phyloP scores from a whole-genome alignment of 2,113 vertebrate species.

The Cyprinus carpio region DNA sequence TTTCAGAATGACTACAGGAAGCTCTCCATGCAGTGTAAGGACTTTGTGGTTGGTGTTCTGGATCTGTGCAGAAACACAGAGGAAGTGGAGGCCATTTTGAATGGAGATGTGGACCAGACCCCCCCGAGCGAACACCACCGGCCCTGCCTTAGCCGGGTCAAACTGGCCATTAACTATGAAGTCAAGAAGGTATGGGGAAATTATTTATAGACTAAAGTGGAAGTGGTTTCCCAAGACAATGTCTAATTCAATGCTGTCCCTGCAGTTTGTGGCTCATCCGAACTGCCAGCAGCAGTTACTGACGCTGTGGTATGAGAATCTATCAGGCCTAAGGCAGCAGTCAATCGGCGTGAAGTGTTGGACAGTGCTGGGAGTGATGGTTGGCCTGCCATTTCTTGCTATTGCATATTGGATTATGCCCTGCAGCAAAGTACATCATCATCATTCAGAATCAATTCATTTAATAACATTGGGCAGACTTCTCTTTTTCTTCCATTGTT shows the following conservation, averaged over 20 bases:
- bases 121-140: constrained; percentile 72
- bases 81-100: constrained; percentile 87
- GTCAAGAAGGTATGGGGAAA: constrained; percentile 81
- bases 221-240: neutral
- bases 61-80: constrained; percentile 86
- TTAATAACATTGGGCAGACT: neutral
- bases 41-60: constrained; percentile 87
- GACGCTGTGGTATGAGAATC: constrained; percentile 90
- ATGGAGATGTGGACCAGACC: constrained; percentile 79
- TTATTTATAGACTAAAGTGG: neutral
- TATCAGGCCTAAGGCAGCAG: constrained; percentile 86
- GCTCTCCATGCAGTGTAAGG: constrained; percentile 90
- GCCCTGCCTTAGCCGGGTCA: constrained; percentile 81
- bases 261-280: constrained; percentile 88
- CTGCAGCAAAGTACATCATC: constrained; percentile 82
- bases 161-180: constrained; percentile 88
- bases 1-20: constrained; percentile 86
- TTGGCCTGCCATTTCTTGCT: constrained; percentile 85
- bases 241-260: constrained; percentile 42
- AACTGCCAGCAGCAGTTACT: constrained; percentile 89
- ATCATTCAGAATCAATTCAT: neutral
- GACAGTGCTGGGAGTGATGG: constrained; percentile 84
- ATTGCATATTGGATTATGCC: constrained; percentile 87
- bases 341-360: constrained; percentile 86
- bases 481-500: neutral